phyloP scores from a whole-genome alignment of 1,140 invertebrate genomes.

The Zaprionus ornatus region DNA sequence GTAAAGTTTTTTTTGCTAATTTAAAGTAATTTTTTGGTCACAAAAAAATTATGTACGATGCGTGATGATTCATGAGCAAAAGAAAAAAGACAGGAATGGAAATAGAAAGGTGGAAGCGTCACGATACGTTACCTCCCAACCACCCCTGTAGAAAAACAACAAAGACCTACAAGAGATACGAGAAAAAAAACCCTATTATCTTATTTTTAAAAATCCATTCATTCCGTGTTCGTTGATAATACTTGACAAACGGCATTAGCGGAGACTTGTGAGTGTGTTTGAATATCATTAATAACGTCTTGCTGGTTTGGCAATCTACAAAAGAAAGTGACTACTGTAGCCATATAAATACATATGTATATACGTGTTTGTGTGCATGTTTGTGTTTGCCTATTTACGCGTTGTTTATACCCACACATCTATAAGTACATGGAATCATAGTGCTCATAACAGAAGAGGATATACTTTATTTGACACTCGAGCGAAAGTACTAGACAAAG shows the following conservation, averaged over 20 bases:
- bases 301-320: not conserved
- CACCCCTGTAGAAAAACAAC: conserved; percentile 12
- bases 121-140: conserved; percentile 21
- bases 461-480: not conserved
- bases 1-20: not conserved
- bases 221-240: conserved; percentile 23
- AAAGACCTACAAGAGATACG: not conserved
- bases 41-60: not conserved
- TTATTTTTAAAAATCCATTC: conserved; percentile 33
- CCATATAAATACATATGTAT: conserved; percentile 3
- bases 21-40: not conserved
- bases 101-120: conserved; percentile 43
- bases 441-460: not conserved
- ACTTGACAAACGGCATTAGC: conserved; percentile 13
- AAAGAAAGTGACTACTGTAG: conserved; percentile 18
- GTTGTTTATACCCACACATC: not conserved
- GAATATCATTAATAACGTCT: conserved; percentile 5
- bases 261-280: conserved; percentile 19
- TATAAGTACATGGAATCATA: not conserved
- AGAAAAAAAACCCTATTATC: conserved; percentile 22
- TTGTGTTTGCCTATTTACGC: not conserved
- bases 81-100: conserved; percentile 22
- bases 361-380: not conserved
- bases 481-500: not conserved
- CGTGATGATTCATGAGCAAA: conserved; percentile 37